Base-by-base conservation (phyloP, 2,888 invertebrate genomes). In the Andrena minutula region DNA sequence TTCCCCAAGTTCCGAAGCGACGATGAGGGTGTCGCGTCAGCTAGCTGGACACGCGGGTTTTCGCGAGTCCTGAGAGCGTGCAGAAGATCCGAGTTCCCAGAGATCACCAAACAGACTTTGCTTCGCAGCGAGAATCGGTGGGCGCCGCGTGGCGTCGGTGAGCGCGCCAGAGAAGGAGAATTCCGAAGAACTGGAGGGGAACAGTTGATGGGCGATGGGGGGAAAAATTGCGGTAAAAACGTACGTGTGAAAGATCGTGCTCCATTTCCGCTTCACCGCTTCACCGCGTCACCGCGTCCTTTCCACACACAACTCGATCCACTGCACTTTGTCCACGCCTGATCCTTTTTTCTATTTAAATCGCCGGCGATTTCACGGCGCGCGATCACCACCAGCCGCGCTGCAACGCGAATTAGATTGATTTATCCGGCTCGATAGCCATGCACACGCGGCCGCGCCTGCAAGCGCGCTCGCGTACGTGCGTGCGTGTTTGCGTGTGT, bases 201-300 rank as follows among this genome's bases (percentile, higher is more conserved):
- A 68, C 41, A 53, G 58, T 83, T 69, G 64, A 41, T 66, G 60
- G 32, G 56, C 12, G 70, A 64, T 51, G 70, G 75, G 64, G 41
- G 41, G 16, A 16, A 16, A 41, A 41, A 41, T 41, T 41, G 41
- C 41, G 41, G 41, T 41, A 41, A 41, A 79, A 84, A 82, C 82
- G 85, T 82, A 82, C 84, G 84, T 79, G 85, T 41, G 68, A 68
- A 74, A 76, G 70, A 73, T 79, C 70, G 63, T 75, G 65, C 71
- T 70, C 70, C 85, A 65, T 63, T 76, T 65, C 60, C 74, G 26
- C 51, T 58, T 80, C 75, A 71, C 70, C 30, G 74, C 53, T 28
- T 75, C 65, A 35, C 35, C 49, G n/a, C n/a, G n/a, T 51, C n/a
- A 20, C n/a, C 51, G 51, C 51, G 20, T 51, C n/a, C 51, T 20